Conservation (phyloP, 2,113 vertebrate genomes). For the Hemibagrus wyckioides region DNA sequence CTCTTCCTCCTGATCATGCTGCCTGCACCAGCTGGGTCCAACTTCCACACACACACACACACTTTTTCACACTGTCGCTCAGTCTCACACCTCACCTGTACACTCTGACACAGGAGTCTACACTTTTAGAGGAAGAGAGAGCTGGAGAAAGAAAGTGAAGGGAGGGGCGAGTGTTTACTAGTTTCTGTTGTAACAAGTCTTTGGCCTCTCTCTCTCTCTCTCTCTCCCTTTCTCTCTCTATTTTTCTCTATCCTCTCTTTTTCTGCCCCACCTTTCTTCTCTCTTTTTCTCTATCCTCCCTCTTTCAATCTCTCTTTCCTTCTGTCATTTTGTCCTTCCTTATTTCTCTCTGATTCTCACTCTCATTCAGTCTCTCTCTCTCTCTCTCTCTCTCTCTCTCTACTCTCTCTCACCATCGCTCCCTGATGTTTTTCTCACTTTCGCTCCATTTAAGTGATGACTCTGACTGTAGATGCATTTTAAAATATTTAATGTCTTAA, state of each 20-base stretch:
- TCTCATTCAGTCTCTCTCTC: slow-evolving; percentile 30
- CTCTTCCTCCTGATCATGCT: slow-evolving; percentile 89
- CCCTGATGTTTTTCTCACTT: slow-evolving; percentile 36
- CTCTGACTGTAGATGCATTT: slow-evolving; percentile 32
- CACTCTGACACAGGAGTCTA: background rate
- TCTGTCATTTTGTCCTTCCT: background rate
- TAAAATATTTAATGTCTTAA: background rate
- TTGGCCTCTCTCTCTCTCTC: slow-evolving; percentile 5
- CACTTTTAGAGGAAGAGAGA: background rate
- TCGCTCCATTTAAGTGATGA: slow-evolving; percentile 45
- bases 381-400: too few relatives aligned
- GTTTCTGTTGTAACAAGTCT: background rate
- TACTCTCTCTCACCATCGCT: background rate
- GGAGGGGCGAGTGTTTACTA: slow-evolving; percentile 5
- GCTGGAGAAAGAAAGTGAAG: background rate
- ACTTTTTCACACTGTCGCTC: background rate
- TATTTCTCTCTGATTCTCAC: slow-evolving; percentile 24
- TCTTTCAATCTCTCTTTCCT: background rate
- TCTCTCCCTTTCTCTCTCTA: slow-evolving; percentile 10
- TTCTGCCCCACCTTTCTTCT: too few relatives aligned
- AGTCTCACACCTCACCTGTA: slow-evolving; percentile 26
- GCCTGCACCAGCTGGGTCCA: slow-evolving; percentile 34
- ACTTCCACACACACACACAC: slow-evolving; percentile 17
- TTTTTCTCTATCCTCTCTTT: slow-evolving; percentile 35
- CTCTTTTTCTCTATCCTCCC: too few relatives aligned